Percentiles rank a stretch among this genome's conserved stretches.
phyloP scores from a whole-genome alignment of 2,797 vertebrate genomes.

The Anableps anableps region DNA sequence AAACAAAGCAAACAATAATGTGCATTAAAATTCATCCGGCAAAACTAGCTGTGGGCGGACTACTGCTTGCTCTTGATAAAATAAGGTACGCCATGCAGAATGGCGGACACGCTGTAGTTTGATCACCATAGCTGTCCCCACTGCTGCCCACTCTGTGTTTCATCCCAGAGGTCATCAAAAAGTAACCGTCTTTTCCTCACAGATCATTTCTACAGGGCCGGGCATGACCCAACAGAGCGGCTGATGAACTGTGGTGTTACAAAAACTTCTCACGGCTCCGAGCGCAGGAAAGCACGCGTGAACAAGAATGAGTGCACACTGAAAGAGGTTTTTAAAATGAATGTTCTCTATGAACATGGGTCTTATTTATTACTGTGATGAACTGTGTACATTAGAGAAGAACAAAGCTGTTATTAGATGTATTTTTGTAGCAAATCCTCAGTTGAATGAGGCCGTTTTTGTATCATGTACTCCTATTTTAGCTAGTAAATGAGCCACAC shows the following conservation, averaged over 20 bases:
- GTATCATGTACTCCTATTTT: conserved; percentile 64
- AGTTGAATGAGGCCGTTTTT: conserved; percentile 72
- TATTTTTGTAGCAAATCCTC: conserved; percentile 77
- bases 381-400: conserved; percentile 58
- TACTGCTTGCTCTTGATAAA: background rate
- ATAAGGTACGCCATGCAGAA: conserved; percentile 2
- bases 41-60: conserved; percentile 12
- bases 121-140: conserved; percentile 8
- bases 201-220: background rate
- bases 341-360: conserved; percentile 34
- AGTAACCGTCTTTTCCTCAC: conserved; percentile 4
- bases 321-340: conserved; percentile 17
- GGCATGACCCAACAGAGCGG: background rate
- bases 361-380: conserved; percentile 59
- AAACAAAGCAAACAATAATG: conserved; percentile 34
- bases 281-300: conserved; percentile 5
- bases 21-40: conserved; percentile 19
- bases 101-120: background rate
- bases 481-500: conserved; percentile 39
- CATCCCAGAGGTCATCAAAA: conserved; percentile 11
- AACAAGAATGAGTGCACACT: conserved; percentile 4
- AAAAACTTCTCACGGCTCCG: background rate
- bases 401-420: conserved; percentile 63
- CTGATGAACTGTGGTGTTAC: conserved; percentile 14
- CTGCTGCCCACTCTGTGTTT: background rate